phyloP scores from a whole-genome alignment of 2,113 vertebrate genomes.

The Desmodus rotundus region DNA sequence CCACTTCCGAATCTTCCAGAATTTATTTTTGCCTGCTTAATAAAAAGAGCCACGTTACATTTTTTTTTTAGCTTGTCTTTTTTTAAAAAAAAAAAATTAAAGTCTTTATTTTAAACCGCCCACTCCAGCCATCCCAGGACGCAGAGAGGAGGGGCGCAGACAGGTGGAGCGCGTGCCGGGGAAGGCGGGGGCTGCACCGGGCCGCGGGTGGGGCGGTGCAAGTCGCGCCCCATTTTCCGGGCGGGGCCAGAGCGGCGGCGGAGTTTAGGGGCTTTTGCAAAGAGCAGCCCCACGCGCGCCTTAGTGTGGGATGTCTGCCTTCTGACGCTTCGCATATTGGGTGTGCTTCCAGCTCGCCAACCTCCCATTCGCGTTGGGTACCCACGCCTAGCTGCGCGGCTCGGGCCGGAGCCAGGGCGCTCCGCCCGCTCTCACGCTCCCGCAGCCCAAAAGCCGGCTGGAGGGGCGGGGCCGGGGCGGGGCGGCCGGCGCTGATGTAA shows the following conservation, averaged over 20 bases:
- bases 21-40: constrained; percentile 53
- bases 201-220: background rate
- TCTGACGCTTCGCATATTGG: accelerated
- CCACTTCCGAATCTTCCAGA: constrained; percentile 57
- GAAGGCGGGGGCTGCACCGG: background rate
- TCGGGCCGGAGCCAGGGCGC: accelerated
- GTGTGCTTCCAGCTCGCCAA: accelerated
- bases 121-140: constrained; percentile 55
- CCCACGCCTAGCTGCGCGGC: accelerated
- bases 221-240: background rate
- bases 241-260: background rate
- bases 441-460: background rate
- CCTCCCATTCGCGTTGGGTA: accelerated
- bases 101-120: constrained; percentile 38
- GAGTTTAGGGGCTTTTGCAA: background rate
- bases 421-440: background rate
- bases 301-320: background rate
- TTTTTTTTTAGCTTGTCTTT: background rate
- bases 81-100: background rate
- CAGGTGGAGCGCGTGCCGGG: background rate
- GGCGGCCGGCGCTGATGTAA: constrained; percentile 42
- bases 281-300: background rate
- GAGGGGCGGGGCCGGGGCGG: background rate
- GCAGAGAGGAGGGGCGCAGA: background rate
- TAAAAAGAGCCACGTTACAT: constrained; percentile 10